phyloP scores from a whole-genome alignment of 2,113 vertebrate genomes.

The Alectura lathami region DNA sequence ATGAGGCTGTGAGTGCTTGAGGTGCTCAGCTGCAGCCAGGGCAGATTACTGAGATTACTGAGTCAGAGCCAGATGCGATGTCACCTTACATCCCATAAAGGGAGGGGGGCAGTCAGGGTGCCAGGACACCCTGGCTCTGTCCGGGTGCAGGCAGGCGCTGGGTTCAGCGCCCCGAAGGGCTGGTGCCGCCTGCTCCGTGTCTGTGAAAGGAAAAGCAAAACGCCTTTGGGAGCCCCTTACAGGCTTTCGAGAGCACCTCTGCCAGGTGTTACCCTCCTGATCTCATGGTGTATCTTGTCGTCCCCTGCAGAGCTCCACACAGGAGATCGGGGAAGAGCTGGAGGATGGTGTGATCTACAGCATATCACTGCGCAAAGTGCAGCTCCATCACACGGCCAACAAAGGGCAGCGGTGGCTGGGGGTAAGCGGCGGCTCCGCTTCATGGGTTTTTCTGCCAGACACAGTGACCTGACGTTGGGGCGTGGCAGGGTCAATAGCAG shows the following conservation, averaged over 20 bases:
- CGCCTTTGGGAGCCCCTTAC: rapidly evolving
- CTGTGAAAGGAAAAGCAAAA: background rate
- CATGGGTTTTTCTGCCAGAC: background rate
- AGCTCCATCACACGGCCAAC: conserved; percentile 89
- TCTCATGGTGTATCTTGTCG: background rate
- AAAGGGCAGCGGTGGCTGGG: conserved; percentile 99
- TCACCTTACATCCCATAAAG: background rate
- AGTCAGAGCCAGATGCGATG: background rate
- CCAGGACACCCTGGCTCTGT: background rate
- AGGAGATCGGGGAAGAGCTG: conserved; percentile 98
- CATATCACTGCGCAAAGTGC: conserved; percentile 94
- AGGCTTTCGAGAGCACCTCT: background rate
- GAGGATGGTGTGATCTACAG: conserved; percentile 95
- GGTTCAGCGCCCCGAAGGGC: background rate
- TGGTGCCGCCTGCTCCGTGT: background rate
- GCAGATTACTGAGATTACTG: background rate
- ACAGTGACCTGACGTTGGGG: background rate
- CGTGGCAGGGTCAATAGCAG: background rate
- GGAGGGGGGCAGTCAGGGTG: background rate
- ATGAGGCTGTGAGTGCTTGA: background rate
- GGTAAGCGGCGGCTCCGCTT: conserved; percentile 65
- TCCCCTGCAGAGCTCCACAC: conserved; percentile 88
- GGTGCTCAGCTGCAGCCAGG: background rate
- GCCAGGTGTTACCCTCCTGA: background rate
- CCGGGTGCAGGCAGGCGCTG: background rate